Evolutionary conservation across 2,113 vertebrate species (phyloP).

Genomic region (Perognathus longimembris): DNA sequence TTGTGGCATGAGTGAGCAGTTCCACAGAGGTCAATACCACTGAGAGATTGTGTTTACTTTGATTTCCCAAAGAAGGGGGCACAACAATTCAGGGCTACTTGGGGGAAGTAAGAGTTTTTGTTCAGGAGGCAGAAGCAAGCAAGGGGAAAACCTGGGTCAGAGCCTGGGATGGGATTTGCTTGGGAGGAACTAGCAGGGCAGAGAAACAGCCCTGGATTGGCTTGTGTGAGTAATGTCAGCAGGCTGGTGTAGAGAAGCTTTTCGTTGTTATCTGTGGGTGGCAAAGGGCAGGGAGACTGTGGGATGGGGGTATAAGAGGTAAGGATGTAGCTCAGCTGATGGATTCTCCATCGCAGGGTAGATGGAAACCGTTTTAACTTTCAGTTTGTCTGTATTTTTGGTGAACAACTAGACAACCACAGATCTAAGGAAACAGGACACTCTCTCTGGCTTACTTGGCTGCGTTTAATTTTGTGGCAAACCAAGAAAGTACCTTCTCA

Average conservation of each 20-base stretch:
- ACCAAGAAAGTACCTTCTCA: not conserved
- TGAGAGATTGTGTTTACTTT: not conserved
- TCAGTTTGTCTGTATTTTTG: not conserved
- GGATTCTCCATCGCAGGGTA: not conserved
- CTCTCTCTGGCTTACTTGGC: not conserved
- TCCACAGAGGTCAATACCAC: not conserved
- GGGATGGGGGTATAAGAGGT: not conserved
- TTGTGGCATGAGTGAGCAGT: not conserved
- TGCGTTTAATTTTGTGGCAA: constrained; percentile 1
- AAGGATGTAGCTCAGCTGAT: not conserved
- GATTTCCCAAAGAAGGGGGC: not conserved
- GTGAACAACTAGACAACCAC: not conserved
- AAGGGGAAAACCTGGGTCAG: not conserved
- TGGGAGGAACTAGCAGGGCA: not conserved
- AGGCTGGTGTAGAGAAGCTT: not conserved
- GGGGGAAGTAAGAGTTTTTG: not conserved
- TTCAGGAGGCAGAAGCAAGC: not conserved
- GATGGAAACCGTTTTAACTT: not conserved
- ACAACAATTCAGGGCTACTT: no score
- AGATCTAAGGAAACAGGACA: not conserved
- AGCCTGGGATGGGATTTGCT: not conserved
- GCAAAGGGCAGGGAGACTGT: not conserved
- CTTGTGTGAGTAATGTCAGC: not conserved
- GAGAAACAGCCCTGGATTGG: not conserved
- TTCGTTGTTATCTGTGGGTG: not conserved